Evolutionary conservation across 2,113 vertebrate species (phyloP).

Genomic region (Lethenteron reissneri): DNA sequence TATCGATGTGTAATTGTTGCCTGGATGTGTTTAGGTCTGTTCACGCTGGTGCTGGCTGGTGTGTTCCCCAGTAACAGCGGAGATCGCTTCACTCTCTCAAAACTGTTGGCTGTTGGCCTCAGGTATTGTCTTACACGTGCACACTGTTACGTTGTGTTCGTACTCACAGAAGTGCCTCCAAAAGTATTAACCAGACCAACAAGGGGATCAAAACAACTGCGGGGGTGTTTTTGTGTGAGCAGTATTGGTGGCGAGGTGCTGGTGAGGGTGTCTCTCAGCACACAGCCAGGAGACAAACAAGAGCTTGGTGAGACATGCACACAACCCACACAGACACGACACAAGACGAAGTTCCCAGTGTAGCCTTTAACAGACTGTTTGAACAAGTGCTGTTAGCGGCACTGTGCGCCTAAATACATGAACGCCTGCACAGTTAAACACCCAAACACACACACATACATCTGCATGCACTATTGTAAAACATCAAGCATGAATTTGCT

Average conservation of each 20-base stretch:
- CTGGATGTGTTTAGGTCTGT: slow-evolving; percentile 35
- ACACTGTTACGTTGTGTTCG: too few species aligned
- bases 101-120: slow-evolving; percentile 63
- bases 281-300: not conserved
- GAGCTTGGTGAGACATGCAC: not conserved
- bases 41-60: slow-evolving; percentile 68
- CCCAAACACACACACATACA: too few species aligned
- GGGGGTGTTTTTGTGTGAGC: slow-evolving; percentile 15
- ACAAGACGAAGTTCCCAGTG: too few species aligned
- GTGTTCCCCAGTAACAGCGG: slow-evolving; percentile 91
- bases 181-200: not conserved
- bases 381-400: too few species aligned
- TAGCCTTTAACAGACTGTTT: too few species aligned
- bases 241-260: slow-evolving; percentile 73
- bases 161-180: too few species aligned
- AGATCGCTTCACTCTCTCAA: slow-evolving; percentile 83
- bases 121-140: slow-evolving; percentile 25
- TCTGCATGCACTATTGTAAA: too few species aligned
- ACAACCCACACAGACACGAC: too few species aligned
- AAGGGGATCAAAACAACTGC: not conserved
- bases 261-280: slow-evolving; percentile 46
- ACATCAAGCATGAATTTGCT: too few species aligned
- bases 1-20: too few species aligned
- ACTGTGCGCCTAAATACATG: too few species aligned
- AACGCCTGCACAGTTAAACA: too few species aligned